phyloP scores from a whole-genome alignment of 2,888 invertebrate species.

The Acanthosepion esculentum region DNA sequence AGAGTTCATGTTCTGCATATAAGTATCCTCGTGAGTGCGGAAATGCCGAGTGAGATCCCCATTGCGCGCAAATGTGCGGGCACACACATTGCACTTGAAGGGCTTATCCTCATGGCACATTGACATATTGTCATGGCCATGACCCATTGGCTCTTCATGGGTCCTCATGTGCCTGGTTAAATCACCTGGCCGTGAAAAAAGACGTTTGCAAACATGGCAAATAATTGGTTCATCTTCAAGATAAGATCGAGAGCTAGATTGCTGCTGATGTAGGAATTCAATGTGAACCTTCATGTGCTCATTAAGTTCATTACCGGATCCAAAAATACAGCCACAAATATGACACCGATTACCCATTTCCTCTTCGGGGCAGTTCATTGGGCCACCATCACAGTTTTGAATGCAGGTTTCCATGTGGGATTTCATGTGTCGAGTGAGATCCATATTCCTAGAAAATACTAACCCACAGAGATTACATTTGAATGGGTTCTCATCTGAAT shows the following conservation, averaged over 20 bases:
- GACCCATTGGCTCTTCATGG: constrained; percentile 39
- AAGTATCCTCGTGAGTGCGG: constrained; percentile 39
- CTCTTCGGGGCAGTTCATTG: constrained; percentile 37
- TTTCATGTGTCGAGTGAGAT: constrained; percentile 42
- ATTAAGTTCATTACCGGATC: not conserved
- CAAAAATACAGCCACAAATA: constrained; percentile 13
- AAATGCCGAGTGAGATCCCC: constrained; percentile 41
- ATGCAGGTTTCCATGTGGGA: constrained; percentile 41
- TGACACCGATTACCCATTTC: constrained; percentile 15
- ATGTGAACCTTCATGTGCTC: constrained; percentile 45
- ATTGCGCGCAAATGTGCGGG: constrained; percentile 40
- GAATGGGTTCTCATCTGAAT: not conserved
- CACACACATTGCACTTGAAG: constrained; percentile 41
- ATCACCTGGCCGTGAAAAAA: constrained; percentile 43
- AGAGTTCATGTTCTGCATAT: constrained; percentile 24
- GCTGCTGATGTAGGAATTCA: not conserved
- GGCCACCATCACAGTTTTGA: not conserved
- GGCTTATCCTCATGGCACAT: constrained; percentile 42
- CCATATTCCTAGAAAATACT: not conserved
- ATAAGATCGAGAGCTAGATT: not conserved
- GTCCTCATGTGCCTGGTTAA: constrained; percentile 42
- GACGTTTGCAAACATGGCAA: constrained; percentile 39
- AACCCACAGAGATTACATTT: constrained; percentile 43
- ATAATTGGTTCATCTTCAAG: constrained; percentile 38
- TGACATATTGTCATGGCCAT: constrained; percentile 36